Base-by-base conservation (phyloP, 2,113 vertebrate species). In the Larimichthys crocea region DNA sequence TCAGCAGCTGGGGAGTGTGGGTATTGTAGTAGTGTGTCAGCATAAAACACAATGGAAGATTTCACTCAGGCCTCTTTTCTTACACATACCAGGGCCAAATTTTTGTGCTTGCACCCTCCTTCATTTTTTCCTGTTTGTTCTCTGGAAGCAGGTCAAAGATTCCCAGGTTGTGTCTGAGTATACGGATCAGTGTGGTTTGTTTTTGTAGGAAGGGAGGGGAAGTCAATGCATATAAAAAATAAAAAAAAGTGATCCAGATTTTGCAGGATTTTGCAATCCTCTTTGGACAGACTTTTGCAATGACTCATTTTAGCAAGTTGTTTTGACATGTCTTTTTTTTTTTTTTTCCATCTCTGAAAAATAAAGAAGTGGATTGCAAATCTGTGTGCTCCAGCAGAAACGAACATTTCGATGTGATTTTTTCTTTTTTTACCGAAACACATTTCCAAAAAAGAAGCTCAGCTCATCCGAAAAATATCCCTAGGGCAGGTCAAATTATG, bases 221-320 rank as follows among this genome's bases (percentile, higher is more conserved):
- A 77, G 70, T 59, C 50, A 56, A 56, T 75, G 44, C 10, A 46
- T 2, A 53, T 4, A 3, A 26, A 15, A 76, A 20, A 29, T 6
- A 44, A 24, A 35, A 76, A 35, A 40, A 40, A 65, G 31, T 49
- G 57, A 77, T 84, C 62, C 71, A 86, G 65, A 85, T 89, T 88
- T 66, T 74, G 73, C 70, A 5, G 35, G 82, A 61, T 88, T 89
- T 88, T 77, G 82, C 84, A 90, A 91, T 59, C 3, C 56, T 84
- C 82, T 57, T 60, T 0, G 62, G 79, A 63, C 55, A 49, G 29
- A 15, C 12, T 89, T 88, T 79, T 40, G 85, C 86, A 85, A 83
- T 82, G 78, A 81, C 60, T 85, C 78, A 86, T 56, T 78, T 70
- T 31, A 73, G 89, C 70, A 82, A 84, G 78, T 80, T 80, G 79